phyloP scores from a whole-genome alignment of 2,888 invertebrate genomes.

The Spodoptera exigua region DNA sequence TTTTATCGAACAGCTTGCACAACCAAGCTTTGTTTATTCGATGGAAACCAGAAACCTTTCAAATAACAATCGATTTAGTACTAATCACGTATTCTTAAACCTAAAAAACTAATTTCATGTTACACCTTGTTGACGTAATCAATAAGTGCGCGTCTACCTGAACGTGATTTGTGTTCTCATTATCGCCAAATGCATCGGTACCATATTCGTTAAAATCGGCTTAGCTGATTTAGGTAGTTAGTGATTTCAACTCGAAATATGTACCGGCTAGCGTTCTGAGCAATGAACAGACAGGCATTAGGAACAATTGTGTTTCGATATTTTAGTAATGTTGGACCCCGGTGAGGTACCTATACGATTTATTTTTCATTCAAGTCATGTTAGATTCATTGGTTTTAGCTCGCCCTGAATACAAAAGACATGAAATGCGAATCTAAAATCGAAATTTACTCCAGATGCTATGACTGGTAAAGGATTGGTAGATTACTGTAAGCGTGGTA shows the following conservation, averaged over 20 bases:
- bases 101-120: constrained; percentile 2
- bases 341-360: no score
- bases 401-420: no score
- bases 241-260: constrained; percentile 8
- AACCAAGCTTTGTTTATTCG: no score
- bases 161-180: constrained; percentile 16
- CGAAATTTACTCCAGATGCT: background rate
- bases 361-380: no score
- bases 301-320: background rate
- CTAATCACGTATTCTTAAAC: background rate
- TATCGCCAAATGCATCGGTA: constrained; percentile 35
- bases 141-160: background rate
- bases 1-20: no score
- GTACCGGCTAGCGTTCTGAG: background rate
- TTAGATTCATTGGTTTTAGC: no score
- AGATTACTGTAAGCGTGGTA: background rate
- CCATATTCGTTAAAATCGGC: constrained; percentile 22
- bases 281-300: constrained; percentile 1
- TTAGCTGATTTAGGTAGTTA: constrained; percentile 24
- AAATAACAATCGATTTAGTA: no score
- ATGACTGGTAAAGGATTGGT: background rate
- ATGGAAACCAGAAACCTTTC: no score
- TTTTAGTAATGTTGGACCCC: no score
- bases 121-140: background rate
- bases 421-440: no score